Base-by-base conservation (phyloP, 2,888 invertebrate species). In the Drosophila emarginata region DNA sequence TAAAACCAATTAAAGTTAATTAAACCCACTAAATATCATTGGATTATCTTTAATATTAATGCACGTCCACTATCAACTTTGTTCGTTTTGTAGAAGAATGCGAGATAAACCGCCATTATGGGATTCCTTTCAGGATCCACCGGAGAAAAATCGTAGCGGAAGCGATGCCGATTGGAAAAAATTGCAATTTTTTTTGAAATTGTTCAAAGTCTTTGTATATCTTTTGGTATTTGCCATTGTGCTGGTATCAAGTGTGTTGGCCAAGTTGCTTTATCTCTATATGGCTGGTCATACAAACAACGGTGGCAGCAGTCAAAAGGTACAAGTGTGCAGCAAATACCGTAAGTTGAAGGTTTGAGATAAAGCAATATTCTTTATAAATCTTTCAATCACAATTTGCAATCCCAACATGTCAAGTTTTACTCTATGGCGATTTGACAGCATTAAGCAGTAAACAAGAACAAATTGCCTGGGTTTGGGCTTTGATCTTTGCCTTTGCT, bases 381-480 rank as follows among this genome's bases (percentile, higher is more conserved):
- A 67, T 52, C 21, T 53, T 36, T n/a, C 7, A 23, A 2, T 23
- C 23, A 4, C 23, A 2, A 23, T 18, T 21, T 21, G 2, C 23
- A 26, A 26, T n/a, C 5, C 21, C 11, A 14, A 32, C 4, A n/a
- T 21, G 1, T 52, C 15, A 57, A 81, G 84, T 84, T 32, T 59
- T 81, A 14, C 63, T 70, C 23, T 64, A 63, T 28, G 70, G 72
- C 50, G 65, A 71, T 6, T 76, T 73, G 65, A 53, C 32, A 66
- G 82, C 82, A 7, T 39, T 71, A 61, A 65, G 61, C 72, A 78
- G 75, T 71, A 92, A 94, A 69, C 93, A 94, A 79, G 95, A 96
- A 87, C 93, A 94, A 74, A 92, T 95, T 63, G 93, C 94, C 52
- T 97, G 97, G 97, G 94, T 96, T 12, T 97, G 97, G 96, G 94